Conservation (phyloP, 1,140 invertebrate species). For the Neelides sp. region DNA sequence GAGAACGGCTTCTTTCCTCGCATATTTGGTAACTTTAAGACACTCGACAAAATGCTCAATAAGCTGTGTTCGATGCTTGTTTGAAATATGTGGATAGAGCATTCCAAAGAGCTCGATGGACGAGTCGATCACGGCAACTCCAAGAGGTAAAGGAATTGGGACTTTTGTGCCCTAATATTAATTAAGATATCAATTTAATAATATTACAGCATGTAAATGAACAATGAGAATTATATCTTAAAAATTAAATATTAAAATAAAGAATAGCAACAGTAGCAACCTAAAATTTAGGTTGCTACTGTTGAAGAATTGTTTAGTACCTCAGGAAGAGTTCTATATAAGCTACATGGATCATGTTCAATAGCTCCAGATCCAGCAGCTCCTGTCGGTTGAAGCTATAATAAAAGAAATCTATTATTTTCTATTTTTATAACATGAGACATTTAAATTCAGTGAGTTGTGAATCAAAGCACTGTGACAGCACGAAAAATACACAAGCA, state of each 20-base stretch:
- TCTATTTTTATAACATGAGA: constrained; percentile 27
- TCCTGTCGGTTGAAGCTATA: constrained; percentile 73
- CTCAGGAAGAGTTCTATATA: constrained; percentile 56
- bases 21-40: constrained; percentile 66
- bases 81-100: constrained; percentile 83
- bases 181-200: background rate
- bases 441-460: constrained; percentile 17
- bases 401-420: constrained; percentile 26
- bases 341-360: constrained; percentile 85
- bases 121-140: constrained; percentile 92
- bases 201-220: constrained; percentile 22
- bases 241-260: background rate
- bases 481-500: background rate
- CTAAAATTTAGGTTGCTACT: background rate
- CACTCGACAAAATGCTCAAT: constrained; percentile 92
- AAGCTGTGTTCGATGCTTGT: constrained; percentile 93
- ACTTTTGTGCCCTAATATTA: constrained; percentile 43
- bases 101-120: constrained; percentile 84
- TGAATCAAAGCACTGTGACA: background rate
- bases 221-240: constrained; percentile 12
- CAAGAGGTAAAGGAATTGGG: constrained; percentile 79
- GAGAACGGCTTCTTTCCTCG: constrained; percentile 84
- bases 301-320: constrained; percentile 35
- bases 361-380: constrained; percentile 87
- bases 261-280: background rate